Percentiles rank a stretch among this genome's conserved stretches.
These are phyloP conservation scores for Ophioninae sp. DNA, from an alignment of 2,888 invertebrate genomes.

Conservation along the genomic window DNA sequence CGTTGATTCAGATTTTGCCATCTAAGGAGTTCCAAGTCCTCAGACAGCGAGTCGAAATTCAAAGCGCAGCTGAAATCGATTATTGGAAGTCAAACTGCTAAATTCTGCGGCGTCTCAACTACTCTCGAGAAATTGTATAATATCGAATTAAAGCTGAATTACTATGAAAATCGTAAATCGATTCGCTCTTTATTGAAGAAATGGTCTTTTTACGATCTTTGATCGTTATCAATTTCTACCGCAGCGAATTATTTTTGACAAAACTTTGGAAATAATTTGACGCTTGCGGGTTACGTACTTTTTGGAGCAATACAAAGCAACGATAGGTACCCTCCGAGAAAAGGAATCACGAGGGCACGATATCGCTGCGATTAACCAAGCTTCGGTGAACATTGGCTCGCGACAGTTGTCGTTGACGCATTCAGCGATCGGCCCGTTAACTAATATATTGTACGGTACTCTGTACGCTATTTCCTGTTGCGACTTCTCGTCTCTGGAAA, in stretches of 20 bases:
- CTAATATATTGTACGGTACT: slow-evolving; percentile 70
- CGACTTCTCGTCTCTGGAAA: slow-evolving; percentile 28
- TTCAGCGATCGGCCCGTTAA: slow-evolving; percentile 74
- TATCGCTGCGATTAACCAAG: slow-evolving; percentile 73
- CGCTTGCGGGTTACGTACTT: slow-evolving; percentile 66
- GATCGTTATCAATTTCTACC: background rate
- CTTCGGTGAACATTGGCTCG: slow-evolving; percentile 76
- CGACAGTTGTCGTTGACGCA: slow-evolving; percentile 73
- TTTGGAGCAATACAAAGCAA: slow-evolving; percentile 73
- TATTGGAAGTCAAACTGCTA: slow-evolving; percentile 34
- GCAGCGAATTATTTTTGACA: background rate
- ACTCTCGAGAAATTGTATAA: background rate
- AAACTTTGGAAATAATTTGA: background rate
- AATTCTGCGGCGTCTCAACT: background rate
- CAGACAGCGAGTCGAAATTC: slow-evolving; percentile 68
- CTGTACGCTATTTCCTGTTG: slow-evolving; percentile 37
- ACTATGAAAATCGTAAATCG: background rate
- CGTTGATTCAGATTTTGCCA: slow-evolving; percentile 68
- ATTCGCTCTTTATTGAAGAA: background rate
- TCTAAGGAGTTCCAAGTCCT: slow-evolving; percentile 65
- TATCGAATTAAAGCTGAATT: background rate
- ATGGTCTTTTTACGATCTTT: background rate
- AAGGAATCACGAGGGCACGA: slow-evolving; percentile 64
- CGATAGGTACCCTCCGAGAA: slow-evolving; percentile 63
- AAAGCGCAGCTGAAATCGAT: slow-evolving; percentile 72